These are phyloP conservation scores for Pteruthius melanotis DNA, from an alignment of 2,113 vertebrate genomes.

Conservation along the genomic window DNA sequence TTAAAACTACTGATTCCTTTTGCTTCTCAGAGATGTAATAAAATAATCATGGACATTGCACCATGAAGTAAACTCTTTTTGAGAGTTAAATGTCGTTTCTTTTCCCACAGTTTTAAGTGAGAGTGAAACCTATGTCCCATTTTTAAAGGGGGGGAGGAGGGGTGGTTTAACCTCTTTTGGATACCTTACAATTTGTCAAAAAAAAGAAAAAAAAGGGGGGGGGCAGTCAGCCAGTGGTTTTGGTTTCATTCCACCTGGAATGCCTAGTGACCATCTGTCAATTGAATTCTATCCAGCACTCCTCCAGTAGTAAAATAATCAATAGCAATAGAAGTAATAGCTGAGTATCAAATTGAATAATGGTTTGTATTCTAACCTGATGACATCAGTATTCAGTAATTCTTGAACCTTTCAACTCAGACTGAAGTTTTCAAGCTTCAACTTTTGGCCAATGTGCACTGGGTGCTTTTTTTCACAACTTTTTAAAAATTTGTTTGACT, in stretches of 20 bases:
- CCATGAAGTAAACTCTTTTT: not conserved
- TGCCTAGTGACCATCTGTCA: not conserved
- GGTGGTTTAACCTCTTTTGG: not conserved
- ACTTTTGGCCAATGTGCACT: not conserved
- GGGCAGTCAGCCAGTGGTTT: not conserved
- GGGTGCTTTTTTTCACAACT: not conserved
- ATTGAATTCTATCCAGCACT: slow-evolving; percentile 16
- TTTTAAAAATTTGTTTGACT: not conserved
- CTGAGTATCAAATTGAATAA: slow-evolving; percentile 45
- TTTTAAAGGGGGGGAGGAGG: not conserved
- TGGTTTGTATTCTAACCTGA: slow-evolving; percentile 32
- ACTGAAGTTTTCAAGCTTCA: not conserved
- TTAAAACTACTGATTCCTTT: not conserved
- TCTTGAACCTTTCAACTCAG: slow-evolving; percentile 20
- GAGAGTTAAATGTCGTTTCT: not conserved
- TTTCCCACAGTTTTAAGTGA: not conserved
- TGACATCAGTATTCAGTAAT: slow-evolving; percentile 45
- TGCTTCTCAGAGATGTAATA: not conserved
- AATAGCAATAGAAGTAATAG: slow-evolving; percentile 51
- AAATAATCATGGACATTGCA: not conserved
- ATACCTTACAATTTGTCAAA: not conserved
- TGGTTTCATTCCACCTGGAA: not conserved
- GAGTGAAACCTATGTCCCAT: not conserved
- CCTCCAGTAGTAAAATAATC: slow-evolving; percentile 28
- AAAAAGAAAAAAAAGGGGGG: not conserved